These are phyloP conservation scores for Conomelus anceps DNA, from an alignment of 2,888 invertebrate genomes.

Conservation along the genomic window DNA sequence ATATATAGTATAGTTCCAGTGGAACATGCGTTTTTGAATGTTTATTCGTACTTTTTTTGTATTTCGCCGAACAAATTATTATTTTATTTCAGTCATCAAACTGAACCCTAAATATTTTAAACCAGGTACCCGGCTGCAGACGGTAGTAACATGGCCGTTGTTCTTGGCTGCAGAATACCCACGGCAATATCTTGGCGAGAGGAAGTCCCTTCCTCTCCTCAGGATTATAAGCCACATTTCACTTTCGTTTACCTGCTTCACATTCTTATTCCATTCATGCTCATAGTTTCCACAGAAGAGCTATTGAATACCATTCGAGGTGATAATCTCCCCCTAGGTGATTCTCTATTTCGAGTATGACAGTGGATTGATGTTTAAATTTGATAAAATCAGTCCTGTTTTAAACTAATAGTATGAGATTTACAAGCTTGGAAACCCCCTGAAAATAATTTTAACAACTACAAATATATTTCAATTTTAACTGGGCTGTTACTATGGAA, in stretches of 20 bases:
- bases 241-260: neutral
- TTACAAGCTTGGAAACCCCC: no score
- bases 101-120: neutral
- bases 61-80: neutral
- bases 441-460: no score
- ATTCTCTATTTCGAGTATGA: no score
- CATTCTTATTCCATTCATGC: neutral
- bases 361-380: no score
- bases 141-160: neutral
- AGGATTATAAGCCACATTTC: neutral
- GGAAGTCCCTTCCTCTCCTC: neutral
- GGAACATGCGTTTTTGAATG: neutral
- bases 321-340: no score
- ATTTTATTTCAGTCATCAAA: neutral
- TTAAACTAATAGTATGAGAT: no score
- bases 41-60: neutral
- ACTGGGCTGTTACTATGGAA: no score
- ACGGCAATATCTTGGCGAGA: neutral
- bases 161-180: conserved; percentile 5
- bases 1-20: neutral
- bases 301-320: neutral
- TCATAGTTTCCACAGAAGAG: neutral
- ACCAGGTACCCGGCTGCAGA: conserved; percentile 4
- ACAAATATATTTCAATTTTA: no score
- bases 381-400: no score